Percentiles rank a stretch among this genome's conserved stretches.
Conservation (phyloP, 2,113 vertebrate species). For the human region GRCh38 chr6:141927501-141928000, state of each 20-base stretch:
- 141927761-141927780: neutral
- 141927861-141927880: neutral
- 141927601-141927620: neutral
- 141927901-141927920: neutral
- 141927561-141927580: neutral
- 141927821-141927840: neutral
- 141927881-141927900: neutral
- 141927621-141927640: neutral
- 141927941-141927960: neutral
- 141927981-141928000: neutral
- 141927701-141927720: neutral
- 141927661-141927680: neutral
- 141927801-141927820: neutral
- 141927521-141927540: neutral
- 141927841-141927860: neutral
- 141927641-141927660: neutral
- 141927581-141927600: neutral
- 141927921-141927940: slow-evolving; percentile 8
- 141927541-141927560: neutral
- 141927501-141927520: neutral
- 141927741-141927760: neutral
- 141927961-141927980: neutral
- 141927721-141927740: neutral
- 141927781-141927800: neutral
- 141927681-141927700: neutral